Base-by-base conservation (phyloP, 1,140 invertebrate species). In the Papilio glaucus region DNA sequence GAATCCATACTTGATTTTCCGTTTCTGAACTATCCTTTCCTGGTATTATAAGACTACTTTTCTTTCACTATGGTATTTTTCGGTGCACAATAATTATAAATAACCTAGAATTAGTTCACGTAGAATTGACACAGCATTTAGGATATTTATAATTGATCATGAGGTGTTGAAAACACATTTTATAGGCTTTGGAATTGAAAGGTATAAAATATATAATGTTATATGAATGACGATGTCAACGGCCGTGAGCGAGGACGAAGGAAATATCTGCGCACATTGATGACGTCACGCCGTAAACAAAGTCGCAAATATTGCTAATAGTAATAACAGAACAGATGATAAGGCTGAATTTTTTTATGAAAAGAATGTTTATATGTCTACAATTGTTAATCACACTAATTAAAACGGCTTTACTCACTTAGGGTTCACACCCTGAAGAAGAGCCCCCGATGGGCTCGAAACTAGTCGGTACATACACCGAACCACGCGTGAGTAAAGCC, bases 231-330 rank as follows among this genome's bases (percentile, higher is more conserved):
- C 49, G 49, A 57, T 24, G 49, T 57, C 49, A 57, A 57, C 49
- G 49, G 49, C 49, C 49, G 49, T 57, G 21, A 33, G 29, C 21
- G 45, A 49, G 45, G 45, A 57, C 49, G 49, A 24, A 57, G 49
- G 49, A 21, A 57, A 57, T 57, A 21, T 21, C 49, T 57, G 18
- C 24, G 9, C 49, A 12, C 49, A 18, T 24, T 15, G 45, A 49
- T 21, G 49, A 57, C 12, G 18, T 57, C 49, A 12, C 38, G 7
- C 21, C 21, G 10, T 49, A 49, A 18, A 49, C 21, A 12, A 9
- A 24, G 49, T 57, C 10, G 49, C 45, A 21, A 49, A 49, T 49
- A 49, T 21, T 49, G 45, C 45, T 15, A 49, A 49, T 21, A 49
- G 21, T 49, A 42, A 42, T 42, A 49, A 49, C 9, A 21, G n/a